Conservation (phyloP, 92 coral and sea anemone species). For the Palythoa grandis region DNA sequence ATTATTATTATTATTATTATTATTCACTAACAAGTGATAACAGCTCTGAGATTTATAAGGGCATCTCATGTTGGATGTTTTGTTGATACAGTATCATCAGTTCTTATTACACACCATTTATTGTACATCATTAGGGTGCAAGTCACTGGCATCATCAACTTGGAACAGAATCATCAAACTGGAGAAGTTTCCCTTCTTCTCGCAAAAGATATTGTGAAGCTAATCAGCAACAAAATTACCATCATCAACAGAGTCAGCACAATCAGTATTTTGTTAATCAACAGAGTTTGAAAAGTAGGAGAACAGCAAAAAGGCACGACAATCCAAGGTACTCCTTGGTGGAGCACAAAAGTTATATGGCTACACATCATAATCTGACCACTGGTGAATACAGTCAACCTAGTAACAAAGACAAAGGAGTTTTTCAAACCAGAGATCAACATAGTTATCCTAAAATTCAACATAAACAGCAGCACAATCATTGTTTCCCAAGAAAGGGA, state of each 20-base stretch:
- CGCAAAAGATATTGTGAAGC: not conserved
- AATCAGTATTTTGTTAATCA: not conserved
- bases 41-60: no score
- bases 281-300: not conserved
- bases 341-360: not conserved
- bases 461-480: not conserved
- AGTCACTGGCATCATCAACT: not conserved
- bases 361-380: not conserved
- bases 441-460: not conserved
- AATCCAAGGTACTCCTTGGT: not conserved
- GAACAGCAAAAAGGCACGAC: not conserved
- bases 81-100: not conserved
- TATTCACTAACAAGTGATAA: no score
- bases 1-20: no score
- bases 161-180: not conserved
- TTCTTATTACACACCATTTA: not conserved
- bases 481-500: not conserved
- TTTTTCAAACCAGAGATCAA: slow-evolving; percentile 10
- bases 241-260: not conserved
- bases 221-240: not conserved
- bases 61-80: not conserved
- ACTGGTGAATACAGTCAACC: not conserved
- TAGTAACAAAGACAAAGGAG: not conserved
- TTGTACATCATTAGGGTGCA: not conserved
- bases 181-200: not conserved